These are phyloP conservation scores for Vidua macroura DNA, from an alignment of 2,113 vertebrate genomes.

Conservation along the genomic window DNA sequence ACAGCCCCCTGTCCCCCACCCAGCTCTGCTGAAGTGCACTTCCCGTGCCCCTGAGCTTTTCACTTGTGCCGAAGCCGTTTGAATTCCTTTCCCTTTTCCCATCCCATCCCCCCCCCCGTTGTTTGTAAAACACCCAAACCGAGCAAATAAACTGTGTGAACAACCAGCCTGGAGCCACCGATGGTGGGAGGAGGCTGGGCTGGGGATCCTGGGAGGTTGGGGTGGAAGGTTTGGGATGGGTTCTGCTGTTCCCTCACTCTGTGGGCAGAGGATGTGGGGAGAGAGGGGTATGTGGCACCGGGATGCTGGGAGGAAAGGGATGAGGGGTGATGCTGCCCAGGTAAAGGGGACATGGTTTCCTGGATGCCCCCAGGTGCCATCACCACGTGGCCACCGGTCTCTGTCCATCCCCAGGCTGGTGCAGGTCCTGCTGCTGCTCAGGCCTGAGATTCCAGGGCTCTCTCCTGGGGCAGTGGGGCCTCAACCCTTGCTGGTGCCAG, in stretches of 20 bases:
- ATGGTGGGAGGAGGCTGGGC: background rate
- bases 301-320: background rate
- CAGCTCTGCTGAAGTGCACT: slow-evolving; percentile 65
- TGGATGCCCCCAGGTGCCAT: background rate
- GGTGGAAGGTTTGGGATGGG: background rate
- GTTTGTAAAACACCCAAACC: slow-evolving; percentile 65
- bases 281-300: rapidly evolving
- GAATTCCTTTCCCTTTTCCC: background rate
- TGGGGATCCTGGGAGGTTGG: background rate
- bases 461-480: rapidly evolving
- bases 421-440: background rate
- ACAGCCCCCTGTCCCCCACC: background rate
- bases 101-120: background rate
- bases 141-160: slow-evolving; percentile 78
- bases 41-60: slow-evolving; percentile 61
- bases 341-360: background rate
- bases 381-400: rapidly evolving
- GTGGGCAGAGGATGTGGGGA: background rate
- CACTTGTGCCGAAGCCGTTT: slow-evolving; percentile 57
- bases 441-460: background rate
- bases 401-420: background rate
- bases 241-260: background rate
- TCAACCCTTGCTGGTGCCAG: background rate
- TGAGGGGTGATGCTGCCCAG: background rate
- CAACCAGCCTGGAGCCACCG: background rate